Conservation (phyloP, 2,888 invertebrate species). For the Mythimna impura region DNA sequence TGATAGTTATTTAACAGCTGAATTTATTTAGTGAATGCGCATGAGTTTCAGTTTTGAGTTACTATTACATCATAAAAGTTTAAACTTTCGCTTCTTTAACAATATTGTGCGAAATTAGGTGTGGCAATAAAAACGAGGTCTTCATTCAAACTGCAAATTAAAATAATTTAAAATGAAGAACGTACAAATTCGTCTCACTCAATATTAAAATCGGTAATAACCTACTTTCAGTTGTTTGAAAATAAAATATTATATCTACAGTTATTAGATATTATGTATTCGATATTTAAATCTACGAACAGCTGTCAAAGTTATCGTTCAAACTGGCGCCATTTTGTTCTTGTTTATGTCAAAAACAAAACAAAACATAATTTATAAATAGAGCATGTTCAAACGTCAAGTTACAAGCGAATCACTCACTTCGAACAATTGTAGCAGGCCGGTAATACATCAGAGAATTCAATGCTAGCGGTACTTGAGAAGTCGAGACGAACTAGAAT, state of each 20-base stretch:
- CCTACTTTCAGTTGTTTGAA: conserved; percentile 10
- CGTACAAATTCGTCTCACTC: not conserved
- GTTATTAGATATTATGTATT: not conserved
- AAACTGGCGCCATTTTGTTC: conserved; percentile 15
- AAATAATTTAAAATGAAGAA: conserved; percentile 5
- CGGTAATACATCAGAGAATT: conserved; percentile 74
- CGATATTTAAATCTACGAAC: conserved; percentile 9
- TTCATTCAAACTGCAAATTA: conserved; percentile 6
- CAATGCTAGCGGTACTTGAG: conserved; percentile 81
- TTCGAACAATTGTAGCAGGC: conserved; percentile 56
- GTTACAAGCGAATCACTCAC: conserved; percentile 51
- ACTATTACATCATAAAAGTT: conserved; percentile 68
- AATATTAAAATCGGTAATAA: conserved; percentile 13
- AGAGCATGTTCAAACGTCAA: conserved; percentile 44
- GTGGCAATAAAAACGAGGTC: conserved; percentile 13
- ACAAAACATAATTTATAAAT: conserved; percentile 33
- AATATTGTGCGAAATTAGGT: conserved; percentile 25
- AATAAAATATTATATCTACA: not conserved
- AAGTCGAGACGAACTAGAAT: conserved; percentile 82
- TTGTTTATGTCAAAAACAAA: conserved; percentile 23
- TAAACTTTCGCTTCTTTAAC: conserved; percentile 63
- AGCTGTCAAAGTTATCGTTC: not conserved
- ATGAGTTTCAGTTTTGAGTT: conserved; percentile 65
- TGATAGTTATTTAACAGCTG: conserved; percentile 70
- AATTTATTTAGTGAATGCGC: conserved; percentile 64